Base-by-base conservation (phyloP, 2,797 vertebrate species). In the Paguma larvata region DNA sequence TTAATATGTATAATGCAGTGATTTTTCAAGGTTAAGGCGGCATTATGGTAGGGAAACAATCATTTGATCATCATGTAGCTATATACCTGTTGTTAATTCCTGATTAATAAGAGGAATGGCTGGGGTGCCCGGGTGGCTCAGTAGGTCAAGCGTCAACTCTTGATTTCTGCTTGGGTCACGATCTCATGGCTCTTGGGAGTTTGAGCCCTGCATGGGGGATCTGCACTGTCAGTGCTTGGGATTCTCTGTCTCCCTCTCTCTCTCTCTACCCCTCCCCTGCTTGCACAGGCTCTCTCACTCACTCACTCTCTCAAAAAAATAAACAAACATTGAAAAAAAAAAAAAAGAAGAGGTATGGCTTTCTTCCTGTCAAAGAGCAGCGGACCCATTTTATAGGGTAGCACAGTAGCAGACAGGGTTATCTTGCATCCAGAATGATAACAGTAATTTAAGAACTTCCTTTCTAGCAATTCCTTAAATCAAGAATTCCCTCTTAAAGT, bases 401-500 rank as follows among this genome's bases (percentile, higher is more conserved):
- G 14, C 16, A 87, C 0, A 68, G 56, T 53, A 86, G 13, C 18
- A 94, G 62, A 32, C 12, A 92, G 18, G n/a, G 8, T 75, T 75
- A 21, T 65, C 21, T 68, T 96, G 16, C 62, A 80, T 80, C 72
- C 94, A 86, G 11, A 77, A 90, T 46, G 90, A 27, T 78, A 91
- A 96, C 1, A 95, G 30, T 72, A 62, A 96, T 63, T 89, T 79
- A 90, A 93, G 48, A 48, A 94, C 48, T 95, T 94, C 48, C 75
- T 91, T 48, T 95, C 6, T 2, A 93, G 44, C 46, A 97, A 97
- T 78, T 94, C 67, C 44, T 92, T 87, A 27, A 94, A 94, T 94
- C 41, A 72, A 89, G 68, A 95, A 96, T 67, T 86, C 41, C 38
- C 65, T 95, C 67, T 84, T n/a, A 84, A 96, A 80, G 44, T 85